A percentile compares a stretch with the other conserved stretches of the same genome.
Evolutionary conservation across 2,797 vertebrate genomes (phyloP).

Genomic region (Sebastes cheni): DNA sequence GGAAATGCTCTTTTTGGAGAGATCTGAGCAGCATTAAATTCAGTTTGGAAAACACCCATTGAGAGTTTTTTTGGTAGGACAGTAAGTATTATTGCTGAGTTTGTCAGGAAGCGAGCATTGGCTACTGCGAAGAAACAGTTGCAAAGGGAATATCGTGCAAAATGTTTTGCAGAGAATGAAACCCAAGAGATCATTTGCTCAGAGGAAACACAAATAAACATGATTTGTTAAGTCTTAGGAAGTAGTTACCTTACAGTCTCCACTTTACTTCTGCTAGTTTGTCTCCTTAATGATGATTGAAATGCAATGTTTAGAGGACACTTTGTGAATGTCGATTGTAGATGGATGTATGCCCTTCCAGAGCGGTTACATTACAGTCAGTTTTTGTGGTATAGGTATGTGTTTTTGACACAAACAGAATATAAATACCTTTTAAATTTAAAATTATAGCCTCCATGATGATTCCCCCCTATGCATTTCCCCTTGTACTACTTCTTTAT

Average conservation of each 20-base stretch:
- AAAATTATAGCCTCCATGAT: neutral
- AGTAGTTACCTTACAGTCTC: neutral
- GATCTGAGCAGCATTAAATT: neutral
- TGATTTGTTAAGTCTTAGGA: neutral
- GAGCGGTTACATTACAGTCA: neutral
- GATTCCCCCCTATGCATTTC: neutral
- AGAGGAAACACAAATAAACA: slow-evolving; percentile 24
- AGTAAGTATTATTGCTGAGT: slow-evolving; percentile 1
- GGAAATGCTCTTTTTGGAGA: neutral
- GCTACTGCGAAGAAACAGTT: slow-evolving; percentile 8
- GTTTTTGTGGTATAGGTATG: neutral
- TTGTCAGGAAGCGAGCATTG: slow-evolving; percentile 6
- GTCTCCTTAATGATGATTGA: neutral
- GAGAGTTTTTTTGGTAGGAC: neutral
- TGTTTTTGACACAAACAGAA: neutral
- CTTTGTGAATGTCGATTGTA: neutral
- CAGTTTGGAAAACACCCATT: neutral
- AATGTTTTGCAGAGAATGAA: slow-evolving; percentile 26
- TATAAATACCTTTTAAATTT: neutral
- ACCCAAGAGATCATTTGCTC: slow-evolving; percentile 1
- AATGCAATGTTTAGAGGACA: neutral
- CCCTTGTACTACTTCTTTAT: slow-evolving; percentile 30
- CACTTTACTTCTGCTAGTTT: neutral
- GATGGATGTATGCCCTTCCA: neutral
- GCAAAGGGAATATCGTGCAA: slow-evolving; percentile 20